A percentile compares a stretch with the other conserved stretches of the same genome.
Conservation (phyloP, 1,140 invertebrate species). For the Drosophila pseudoobscura region DNA sequence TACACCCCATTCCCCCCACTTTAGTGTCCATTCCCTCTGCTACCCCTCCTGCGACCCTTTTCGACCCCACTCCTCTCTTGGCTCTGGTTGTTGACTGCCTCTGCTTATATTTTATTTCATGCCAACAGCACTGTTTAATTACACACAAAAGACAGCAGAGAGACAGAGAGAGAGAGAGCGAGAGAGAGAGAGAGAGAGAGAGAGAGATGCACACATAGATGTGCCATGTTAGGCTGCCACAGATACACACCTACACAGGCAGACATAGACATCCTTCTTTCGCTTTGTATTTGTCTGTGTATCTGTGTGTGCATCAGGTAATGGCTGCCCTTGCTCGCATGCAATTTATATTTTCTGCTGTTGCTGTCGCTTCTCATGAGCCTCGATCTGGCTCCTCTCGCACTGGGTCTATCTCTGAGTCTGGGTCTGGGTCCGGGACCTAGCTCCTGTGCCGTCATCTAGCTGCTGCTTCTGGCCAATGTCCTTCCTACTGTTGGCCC, state of each 20-base stretch:
- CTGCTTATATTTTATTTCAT: slow-evolving; percentile 81
- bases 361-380: slow-evolving; percentile 41
- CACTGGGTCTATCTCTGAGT: too few relatives aligned
- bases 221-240: slow-evolving; percentile 33
- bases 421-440: slow-evolving; percentile 23
- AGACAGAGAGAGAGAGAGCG: not conserved
- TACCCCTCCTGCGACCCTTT: not conserved
- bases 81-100: slow-evolving; percentile 44
- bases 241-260: slow-evolving; percentile 14
- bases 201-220: not conserved
- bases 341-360: slow-evolving; percentile 75
- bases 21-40: not conserved
- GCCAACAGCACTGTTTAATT: slow-evolving; percentile 80
- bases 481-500: slow-evolving; percentile 1
- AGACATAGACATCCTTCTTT: slow-evolving; percentile 33
- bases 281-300: slow-evolving; percentile 22
- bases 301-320: slow-evolving; percentile 65
- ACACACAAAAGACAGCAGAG: slow-evolving; percentile 74
- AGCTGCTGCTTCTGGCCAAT: slow-evolving; percentile 19
- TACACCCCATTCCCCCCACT: not conserved
- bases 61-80: slow-evolving; percentile 17
- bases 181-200: slow-evolving; percentile 8
- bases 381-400: slow-evolving; percentile 26
- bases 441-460: not conserved
- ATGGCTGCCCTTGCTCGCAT: slow-evolving; percentile 74